Percentiles rank a stretch among this genome's conserved stretches.
phyloP scores from a whole-genome alignment of 2,797 vertebrate species.

The Eutrigla gurnardus region DNA sequence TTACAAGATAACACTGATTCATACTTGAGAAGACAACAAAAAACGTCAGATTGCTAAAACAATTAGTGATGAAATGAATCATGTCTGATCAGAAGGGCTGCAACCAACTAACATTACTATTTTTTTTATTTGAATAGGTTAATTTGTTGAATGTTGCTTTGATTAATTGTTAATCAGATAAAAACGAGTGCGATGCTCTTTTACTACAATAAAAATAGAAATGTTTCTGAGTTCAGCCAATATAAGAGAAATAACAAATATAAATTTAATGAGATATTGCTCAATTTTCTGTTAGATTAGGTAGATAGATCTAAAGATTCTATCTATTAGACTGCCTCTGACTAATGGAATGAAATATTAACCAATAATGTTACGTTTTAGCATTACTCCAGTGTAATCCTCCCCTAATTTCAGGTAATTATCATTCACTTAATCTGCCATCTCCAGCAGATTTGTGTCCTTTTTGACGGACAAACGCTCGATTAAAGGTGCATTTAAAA shows the following conservation, averaged over 20 bases:
- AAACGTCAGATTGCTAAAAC: neutral
- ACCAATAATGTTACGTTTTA: neutral
- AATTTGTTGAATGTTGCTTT: neutral
- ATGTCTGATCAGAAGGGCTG: conserved; percentile 1
- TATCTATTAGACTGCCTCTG: no score
- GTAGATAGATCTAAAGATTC: no score
- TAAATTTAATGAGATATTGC: neutral
- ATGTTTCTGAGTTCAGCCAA: neutral
- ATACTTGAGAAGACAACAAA: neutral
- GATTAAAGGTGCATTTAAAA: no score
- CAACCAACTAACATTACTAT: neutral
- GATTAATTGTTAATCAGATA: neutral
- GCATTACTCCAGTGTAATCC: no score
- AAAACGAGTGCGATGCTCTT: no score
- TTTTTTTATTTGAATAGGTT: no score
- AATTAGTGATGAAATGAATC: neutral
- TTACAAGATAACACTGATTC: conserved; percentile 9
- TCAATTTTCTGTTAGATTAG: no score
- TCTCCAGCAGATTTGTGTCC: no score
- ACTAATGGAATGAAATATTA: no score
- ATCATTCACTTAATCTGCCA: no score
- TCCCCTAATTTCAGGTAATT: neutral
- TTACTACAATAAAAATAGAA: no score
- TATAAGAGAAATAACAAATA: neutral
- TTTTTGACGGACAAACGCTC: no score